These are phyloP conservation scores for Microcebus griseorufus DNA, from an alignment of 2,113 vertebrate species.

Conservation along the genomic window DNA sequence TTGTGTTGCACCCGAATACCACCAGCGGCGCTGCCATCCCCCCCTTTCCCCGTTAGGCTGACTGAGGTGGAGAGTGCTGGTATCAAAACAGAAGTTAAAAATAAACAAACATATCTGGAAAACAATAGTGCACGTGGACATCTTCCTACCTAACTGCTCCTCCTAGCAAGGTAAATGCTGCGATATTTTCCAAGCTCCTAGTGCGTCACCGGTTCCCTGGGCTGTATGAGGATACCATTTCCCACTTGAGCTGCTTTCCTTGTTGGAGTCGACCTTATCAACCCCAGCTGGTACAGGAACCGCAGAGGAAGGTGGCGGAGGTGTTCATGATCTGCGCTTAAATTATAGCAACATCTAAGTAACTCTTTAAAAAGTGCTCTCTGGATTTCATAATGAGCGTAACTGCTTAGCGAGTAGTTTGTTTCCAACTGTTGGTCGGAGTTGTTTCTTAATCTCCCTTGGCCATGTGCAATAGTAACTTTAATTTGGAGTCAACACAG, in stretches of 20 bases:
- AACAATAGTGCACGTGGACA: constrained; percentile 66
- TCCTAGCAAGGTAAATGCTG: background rate
- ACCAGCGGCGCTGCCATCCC: constrained; percentile 10
- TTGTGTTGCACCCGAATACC: constrained; percentile 11
- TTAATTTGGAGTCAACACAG: background rate
- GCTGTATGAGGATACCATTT: constrained; percentile 55
- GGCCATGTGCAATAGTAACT: background rate
- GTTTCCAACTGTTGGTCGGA: background rate
- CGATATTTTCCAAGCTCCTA: constrained; percentile 52
- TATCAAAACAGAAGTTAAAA: constrained; percentile 23
- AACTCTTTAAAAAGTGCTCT: background rate
- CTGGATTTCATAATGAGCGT: background rate
- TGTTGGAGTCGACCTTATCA: background rate
- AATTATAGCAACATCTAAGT: background rate
- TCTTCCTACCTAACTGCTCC: background rate
- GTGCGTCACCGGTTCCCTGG: constrained; percentile 54
- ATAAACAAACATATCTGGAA: constrained; percentile 53
- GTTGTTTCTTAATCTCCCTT: constrained; percentile 21
- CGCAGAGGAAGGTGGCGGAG: background rate
- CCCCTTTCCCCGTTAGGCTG: background rate
- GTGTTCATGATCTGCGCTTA: background rate
- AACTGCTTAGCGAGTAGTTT: background rate
- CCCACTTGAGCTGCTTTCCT: background rate
- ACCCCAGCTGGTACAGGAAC: background rate
- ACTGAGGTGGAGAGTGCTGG: background rate